A percentile compares a stretch with the other conserved stretches of the same genome.
These are phyloP conservation scores for Euphonia xanthogaster DNA, from an alignment of 2,797 vertebrate species.

Conservation along the genomic window DNA sequence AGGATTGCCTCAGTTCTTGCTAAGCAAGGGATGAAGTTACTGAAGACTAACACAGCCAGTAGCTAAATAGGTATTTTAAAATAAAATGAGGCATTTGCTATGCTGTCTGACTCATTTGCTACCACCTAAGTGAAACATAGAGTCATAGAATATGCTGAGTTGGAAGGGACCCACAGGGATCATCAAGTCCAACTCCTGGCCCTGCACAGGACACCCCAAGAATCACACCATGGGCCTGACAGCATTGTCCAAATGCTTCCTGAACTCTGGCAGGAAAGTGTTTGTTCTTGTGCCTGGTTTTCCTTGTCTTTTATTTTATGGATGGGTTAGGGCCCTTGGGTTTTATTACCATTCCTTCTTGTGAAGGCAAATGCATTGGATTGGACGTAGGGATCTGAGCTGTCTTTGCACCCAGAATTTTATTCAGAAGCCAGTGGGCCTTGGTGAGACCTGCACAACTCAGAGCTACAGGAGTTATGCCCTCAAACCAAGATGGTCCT, in stretches of 20 bases:
- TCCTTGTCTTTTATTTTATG: not conserved
- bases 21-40: not conserved
- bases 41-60: not conserved
- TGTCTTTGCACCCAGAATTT: not conserved
- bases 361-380: not conserved
- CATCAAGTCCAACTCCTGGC: not conserved
- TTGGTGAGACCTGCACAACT: not conserved
- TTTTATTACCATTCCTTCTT: not conserved
- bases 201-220: not conserved
- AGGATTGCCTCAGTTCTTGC: not conserved
- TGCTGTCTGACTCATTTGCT: not conserved
- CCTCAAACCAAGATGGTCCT: not conserved
- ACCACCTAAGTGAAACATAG: not conserved
- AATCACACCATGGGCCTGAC: not conserved
- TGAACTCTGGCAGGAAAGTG: not conserved
- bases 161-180: not conserved
- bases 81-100: not conserved
- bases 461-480: not conserved
- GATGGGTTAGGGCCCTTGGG: not conserved
- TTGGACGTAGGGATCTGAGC: not conserved
- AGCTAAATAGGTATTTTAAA: not conserved
- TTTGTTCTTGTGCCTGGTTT: not conserved
- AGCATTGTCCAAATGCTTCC: rapidly evolving
- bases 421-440: not conserved
- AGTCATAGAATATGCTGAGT: not conserved